Base-by-base conservation (phyloP, 2,888 invertebrate species). In the Tipula unca region DNA sequence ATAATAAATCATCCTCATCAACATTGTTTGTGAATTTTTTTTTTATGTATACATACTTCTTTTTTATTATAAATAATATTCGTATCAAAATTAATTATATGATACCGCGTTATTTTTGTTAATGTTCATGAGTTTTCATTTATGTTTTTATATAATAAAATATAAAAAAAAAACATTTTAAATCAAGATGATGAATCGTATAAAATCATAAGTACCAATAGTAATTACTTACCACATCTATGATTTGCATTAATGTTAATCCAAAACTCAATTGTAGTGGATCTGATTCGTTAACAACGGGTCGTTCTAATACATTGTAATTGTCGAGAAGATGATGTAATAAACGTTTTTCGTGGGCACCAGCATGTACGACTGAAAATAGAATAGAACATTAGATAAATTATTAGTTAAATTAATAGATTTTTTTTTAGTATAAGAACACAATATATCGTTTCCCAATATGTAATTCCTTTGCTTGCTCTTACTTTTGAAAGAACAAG, bases 231-330 rank as follows among this genome's bases (percentile, higher is more conserved):
- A 97, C 97, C 95, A 98, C 98, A 93, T 98, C 97, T 91, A 98
- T 98, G 92, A 98, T 98, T 94, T 98, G 98, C 96, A 97, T 97
- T 91, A 98, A 94, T 90, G 97, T 98, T 92, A 98, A 95, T 91
- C 97, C 97, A 92, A 98, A 97, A 93, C 96, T 97, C 92, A 98
- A 94, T 92, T 96, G 96, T 91, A 98, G 94, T 91, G 97, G 97
- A 92, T 98, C 97, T 92, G 97, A 97, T 94, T 98, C 98, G 93
- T 97, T 98, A 92, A 96, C 96, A 91, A 97, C 97, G 89, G 97
- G 97, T 90, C 98, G 94, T 93, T 98, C 98, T 92, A 97, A 93
- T 90, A 96, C 96, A 93, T 98, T 97, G 94, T 98, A 98, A 91
- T 95, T 94, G 92, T 96, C 96, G 91, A 97, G 93, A 89, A 97